Evolutionary conservation across 2,113 vertebrate genomes (phyloP).

Genomic region (Dermatemys mawii): DNA sequence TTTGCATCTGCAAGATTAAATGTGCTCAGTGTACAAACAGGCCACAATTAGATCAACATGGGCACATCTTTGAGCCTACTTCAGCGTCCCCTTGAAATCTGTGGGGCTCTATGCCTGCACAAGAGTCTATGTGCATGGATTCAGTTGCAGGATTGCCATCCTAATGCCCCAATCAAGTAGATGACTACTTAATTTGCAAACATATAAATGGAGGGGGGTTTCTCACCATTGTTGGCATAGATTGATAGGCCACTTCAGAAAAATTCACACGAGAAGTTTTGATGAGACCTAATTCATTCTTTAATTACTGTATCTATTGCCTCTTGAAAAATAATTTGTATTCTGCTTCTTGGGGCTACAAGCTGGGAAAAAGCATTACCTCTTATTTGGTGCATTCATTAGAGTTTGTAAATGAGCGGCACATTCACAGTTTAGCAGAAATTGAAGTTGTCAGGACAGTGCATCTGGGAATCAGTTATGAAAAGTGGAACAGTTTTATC

Average conservation of each 20-base stretch:
- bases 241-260: not conserved
- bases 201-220: not conserved
- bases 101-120: not conserved
- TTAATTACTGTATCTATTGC: constrained; percentile 34
- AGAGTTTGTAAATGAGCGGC: constrained; percentile 54
- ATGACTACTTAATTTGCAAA: not conserved
- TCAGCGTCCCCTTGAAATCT: not conserved
- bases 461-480: constrained; percentile 55
- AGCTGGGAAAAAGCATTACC: constrained; percentile 22
- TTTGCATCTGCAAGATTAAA: not conserved
- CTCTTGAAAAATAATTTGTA: constrained; percentile 48
- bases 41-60: not conserved
- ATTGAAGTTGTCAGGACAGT: constrained; percentile 64
- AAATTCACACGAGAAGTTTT: not conserved
- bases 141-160: not conserved
- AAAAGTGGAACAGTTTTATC: constrained; percentile 70
- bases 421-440: constrained; percentile 59
- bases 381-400: constrained; percentile 31
- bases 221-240: not conserved
- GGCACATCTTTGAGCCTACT: not conserved
- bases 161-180: not conserved
- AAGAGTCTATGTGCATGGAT: not conserved
- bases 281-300: constrained; percentile 5
- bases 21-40: not conserved
- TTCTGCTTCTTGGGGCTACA: constrained; percentile 3